Percentiles rank a stretch among this genome's conserved stretches.
Evolutionary conservation across 2,888 invertebrate genomes (phyloP).

Genomic region (Brenthis ino): DNA sequence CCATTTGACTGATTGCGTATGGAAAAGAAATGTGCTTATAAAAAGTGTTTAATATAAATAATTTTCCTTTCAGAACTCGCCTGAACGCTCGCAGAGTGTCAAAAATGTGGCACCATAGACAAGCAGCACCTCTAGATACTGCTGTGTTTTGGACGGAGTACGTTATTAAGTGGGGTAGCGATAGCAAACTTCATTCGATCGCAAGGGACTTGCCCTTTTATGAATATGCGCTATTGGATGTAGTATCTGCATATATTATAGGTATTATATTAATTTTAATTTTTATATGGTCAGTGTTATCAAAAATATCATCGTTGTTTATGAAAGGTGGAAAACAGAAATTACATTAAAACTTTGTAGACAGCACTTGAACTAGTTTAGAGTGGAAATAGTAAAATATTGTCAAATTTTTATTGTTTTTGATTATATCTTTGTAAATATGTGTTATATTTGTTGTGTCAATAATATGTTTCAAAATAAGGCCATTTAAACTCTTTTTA

Average conservation of each 20-base stretch:
- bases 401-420: too few species aligned
- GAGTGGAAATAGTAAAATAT: too few species aligned
- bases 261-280: slow-evolving; percentile 50
- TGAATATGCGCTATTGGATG: slow-evolving; percentile 62
- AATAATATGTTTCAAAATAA: too few species aligned
- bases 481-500: too few species aligned
- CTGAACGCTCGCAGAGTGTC: slow-evolving; percentile 71
- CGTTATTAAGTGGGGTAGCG: slow-evolving; percentile 71
- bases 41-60: neutral
- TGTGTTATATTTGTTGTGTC: too few species aligned
- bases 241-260: slow-evolving; percentile 55
- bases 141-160: slow-evolving; percentile 84
- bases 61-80: slow-evolving; percentile 63
- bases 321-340: slow-evolving; percentile 60
- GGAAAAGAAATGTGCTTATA: neutral
- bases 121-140: slow-evolving; percentile 76
- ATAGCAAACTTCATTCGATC: slow-evolving; percentile 58
- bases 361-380: neutral
- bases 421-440: too few species aligned
- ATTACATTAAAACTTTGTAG: slow-evolving; percentile 51
- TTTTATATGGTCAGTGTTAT: slow-evolving; percentile 51
- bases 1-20: too few species aligned
- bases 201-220: slow-evolving; percentile 61
- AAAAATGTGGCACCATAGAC: slow-evolving; percentile 77
- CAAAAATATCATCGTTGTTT: slow-evolving; percentile 52